Evolutionary conservation across 2,888 invertebrate genomes (phyloP).

Genomic region (Harpalus rubripes): DNA sequence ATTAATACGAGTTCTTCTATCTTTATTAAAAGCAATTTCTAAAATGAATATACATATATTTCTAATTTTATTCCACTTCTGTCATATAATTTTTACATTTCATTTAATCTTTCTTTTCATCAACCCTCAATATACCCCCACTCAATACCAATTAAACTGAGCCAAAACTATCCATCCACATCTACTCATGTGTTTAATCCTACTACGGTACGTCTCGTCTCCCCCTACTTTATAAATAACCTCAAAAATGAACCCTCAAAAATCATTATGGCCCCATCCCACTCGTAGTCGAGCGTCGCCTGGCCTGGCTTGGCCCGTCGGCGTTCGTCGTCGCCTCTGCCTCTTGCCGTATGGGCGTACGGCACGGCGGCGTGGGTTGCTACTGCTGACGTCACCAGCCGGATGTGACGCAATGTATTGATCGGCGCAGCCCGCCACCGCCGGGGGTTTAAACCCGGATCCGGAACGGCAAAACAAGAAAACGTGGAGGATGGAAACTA

Average conservation of each 20-base stretch:
- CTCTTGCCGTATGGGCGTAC: slow-evolving; percentile 36
- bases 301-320: not conserved
- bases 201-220: not conserved
- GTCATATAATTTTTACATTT: no score
- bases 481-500: not conserved
- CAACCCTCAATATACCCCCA: no score
- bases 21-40: no score
- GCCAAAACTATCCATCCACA: no score
- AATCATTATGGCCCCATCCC: slow-evolving; percentile 32
- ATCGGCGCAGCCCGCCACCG: slow-evolving; percentile 64
- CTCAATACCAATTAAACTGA: no score
- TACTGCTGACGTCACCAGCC: slow-evolving; percentile 70
- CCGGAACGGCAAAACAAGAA: slow-evolving; percentile 5
- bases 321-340: slow-evolving; percentile 12
- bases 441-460: not conserved
- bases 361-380: slow-evolving; percentile 34
- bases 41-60: no score
- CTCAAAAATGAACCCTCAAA: slow-evolving; percentile 20
- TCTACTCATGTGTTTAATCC: not conserved
- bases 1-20: no score
- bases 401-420: slow-evolving; percentile 71
- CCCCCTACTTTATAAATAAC: not conserved
- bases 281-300: not conserved
- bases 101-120: no score
- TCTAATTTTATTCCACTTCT: no score